Base-by-base conservation (phyloP, 2,797 vertebrate genomes). In the Crocodylus rhombifer region DNA sequence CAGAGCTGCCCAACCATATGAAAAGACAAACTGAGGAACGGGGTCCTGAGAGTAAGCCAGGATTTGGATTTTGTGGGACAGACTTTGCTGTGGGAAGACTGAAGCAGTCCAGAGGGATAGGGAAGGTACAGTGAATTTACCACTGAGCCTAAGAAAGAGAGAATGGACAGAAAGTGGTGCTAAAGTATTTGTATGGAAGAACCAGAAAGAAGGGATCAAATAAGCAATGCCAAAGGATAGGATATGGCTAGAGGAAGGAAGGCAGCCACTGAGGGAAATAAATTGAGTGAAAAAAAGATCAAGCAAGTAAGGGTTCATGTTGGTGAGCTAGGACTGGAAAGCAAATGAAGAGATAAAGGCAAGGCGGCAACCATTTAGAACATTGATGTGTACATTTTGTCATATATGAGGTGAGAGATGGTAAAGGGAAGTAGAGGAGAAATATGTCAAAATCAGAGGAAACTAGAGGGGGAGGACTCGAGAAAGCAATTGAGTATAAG, bases 71-170 rank as follows among this genome's bases (percentile, higher is more conserved):
- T 51, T 51, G 57, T 13, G 28, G 63, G 57, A 75, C 57, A 58
- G 91, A 82, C 56, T 82, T 56, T 26, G 73, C 51, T 30, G 51
- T n/a, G 25, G 60, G 80, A 14, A 33, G 60, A 77, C 78, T 51
- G 9, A 51, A 77, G 10, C 11, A 2, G 2, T 33, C 17, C 23
- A 2, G 0, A 0, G 1, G 51, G 61, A 14, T 1, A 12, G 55
- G 57, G 21, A 61, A 61, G 81, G 78, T 83, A 84, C 7, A 36
- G 75, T 17, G 20, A 61, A 61, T 21, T 61, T 20, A 78, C 36
- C 33, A n/a, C 36, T 62, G 6, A 78, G 74, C 23, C 9, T 23
- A 61, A 61, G 23, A 10, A 21, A 23, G 60, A 61, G 20, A 61
- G 60, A 25, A 21, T 61, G 60, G 21, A 23, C 20, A 61, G 60